Percentiles rank a stretch among this genome's conserved stretches.
phyloP scores from a whole-genome alignment of 2,797 vertebrate species.

The Rhinogobio ventralis region DNA sequence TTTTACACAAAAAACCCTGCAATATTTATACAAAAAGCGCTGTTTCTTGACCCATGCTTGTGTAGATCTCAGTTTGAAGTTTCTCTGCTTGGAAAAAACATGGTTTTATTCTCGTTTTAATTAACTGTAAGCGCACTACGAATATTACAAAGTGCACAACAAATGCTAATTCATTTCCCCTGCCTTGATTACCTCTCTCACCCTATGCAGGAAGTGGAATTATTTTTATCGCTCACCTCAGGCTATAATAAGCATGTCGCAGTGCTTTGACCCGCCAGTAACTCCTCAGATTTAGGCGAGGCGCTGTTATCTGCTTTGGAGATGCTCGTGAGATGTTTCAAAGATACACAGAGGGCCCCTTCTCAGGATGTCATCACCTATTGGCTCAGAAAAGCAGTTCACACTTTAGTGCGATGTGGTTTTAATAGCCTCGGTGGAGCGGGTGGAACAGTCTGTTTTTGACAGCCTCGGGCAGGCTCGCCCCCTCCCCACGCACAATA shows the following conservation, averaged over 20 bases:
- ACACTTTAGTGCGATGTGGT: constrained; percentile 5
- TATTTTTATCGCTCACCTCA: neutral
- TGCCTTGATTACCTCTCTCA: constrained; percentile 18
- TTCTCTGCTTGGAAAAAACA: neutral
- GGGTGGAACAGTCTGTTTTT: constrained; percentile 43
- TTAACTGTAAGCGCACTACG: neutral
- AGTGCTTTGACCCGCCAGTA: neutral
- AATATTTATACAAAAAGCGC: neutral
- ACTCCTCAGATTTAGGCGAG: neutral
- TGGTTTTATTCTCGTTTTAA: neutral
- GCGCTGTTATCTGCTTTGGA: neutral
- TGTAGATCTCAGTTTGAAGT: neutral
- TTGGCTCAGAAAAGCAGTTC: constrained; percentile 33
- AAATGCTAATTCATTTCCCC: neutral
- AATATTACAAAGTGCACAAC: neutral
- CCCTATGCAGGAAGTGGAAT: constrained; percentile 4
- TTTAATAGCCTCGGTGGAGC: constrained; percentile 37
- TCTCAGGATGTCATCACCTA: constrained; percentile 25
- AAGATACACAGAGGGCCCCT: constrained; percentile 12
- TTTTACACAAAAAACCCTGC: neutral
- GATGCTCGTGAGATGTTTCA: constrained; percentile 22
- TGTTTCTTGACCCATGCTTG: constrained; percentile 1
- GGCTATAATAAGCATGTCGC: neutral
- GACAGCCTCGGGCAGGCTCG: constrained; percentile 38
- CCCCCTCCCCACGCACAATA: constrained; percentile 37